These are phyloP conservation scores for Drosophila yakuba DNA, from an alignment of 1,140 invertebrate species.

Conservation along the genomic window DNA sequence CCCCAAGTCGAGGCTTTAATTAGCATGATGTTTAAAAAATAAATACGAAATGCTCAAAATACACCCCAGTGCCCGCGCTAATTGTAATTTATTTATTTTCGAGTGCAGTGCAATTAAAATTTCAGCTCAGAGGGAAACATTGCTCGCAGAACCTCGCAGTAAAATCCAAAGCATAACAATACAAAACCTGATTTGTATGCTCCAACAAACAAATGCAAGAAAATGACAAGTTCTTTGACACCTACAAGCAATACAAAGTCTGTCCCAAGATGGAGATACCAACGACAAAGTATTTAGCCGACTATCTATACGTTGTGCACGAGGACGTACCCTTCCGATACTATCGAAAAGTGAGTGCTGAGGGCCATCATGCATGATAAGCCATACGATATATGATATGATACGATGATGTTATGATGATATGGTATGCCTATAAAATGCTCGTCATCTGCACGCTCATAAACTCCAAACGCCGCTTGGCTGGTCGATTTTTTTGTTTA, in stretches of 20 bases:
- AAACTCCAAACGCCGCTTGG: conserved; percentile 39
- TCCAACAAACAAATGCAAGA: conserved; percentile 79
- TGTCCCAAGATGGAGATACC: conserved; percentile 84
- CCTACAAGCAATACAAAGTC: conserved; percentile 80
- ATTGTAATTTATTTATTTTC: conserved; percentile 36
- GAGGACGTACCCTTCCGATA: conserved; percentile 84
- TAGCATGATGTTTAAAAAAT: conserved; percentile 42
- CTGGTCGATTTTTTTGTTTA: conserved; percentile 69
- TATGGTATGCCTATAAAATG: conserved; percentile 12
- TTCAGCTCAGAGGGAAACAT: conserved; percentile 20
- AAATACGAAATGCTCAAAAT: conserved; percentile 28
- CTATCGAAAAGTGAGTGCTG: conserved; percentile 84
- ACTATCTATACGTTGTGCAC: conserved; percentile 83
- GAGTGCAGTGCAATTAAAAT: conserved; percentile 34
- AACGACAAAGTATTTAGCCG: conserved; percentile 84
- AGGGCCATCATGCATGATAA: conserved; percentile 48
- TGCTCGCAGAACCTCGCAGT: conserved; percentile 10
- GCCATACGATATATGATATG: conserved; percentile 23
- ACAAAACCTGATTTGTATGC: conserved; percentile 41
- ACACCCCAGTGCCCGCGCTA: conserved; percentile 5
- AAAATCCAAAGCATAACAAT: conserved; percentile 10
- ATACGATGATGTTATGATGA: no score
- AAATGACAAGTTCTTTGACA: conserved; percentile 83
- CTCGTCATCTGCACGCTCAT: conserved; percentile 51
- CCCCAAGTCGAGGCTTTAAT: conserved; percentile 47